phyloP scores from a whole-genome alignment of 2,797 vertebrate genomes.

The Myripristis murdjan region DNA sequence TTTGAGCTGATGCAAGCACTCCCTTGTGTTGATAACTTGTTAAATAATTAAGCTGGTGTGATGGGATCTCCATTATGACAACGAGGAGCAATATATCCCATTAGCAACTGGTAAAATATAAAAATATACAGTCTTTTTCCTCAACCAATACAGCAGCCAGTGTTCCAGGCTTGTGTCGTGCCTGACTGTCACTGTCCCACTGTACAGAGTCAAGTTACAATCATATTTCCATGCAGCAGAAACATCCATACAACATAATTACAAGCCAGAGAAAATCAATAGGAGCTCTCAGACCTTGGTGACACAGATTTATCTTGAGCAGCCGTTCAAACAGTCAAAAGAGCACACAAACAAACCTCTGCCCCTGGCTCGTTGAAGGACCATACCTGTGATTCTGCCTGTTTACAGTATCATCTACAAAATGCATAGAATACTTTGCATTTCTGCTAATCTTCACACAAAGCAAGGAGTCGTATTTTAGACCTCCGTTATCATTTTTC shows the following conservation, averaged over 20 bases:
- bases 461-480: too few relatives aligned
- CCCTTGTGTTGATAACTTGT: neutral
- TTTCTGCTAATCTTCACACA: too few relatives aligned
- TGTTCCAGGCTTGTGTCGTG: neutral
- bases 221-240: constrained; percentile 30
- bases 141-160: neutral
- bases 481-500: too few relatives aligned
- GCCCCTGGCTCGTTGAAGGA: too few relatives aligned
- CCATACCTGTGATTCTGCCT: too few relatives aligned
- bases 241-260: constrained; percentile 2
- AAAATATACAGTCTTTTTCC: constrained; percentile 19
- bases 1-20: constrained; percentile 17
- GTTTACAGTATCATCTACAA: too few relatives aligned
- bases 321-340: constrained; percentile 1
- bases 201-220: constrained; percentile 5
- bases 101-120: constrained; percentile 8
- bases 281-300: constrained; percentile 19
- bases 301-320: constrained; percentile 27
- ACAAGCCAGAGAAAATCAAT: constrained; percentile 44
- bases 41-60: neutral
- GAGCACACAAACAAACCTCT: constrained; percentile 3
- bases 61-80: constrained; percentile 18
- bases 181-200: neutral
- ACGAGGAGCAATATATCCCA: neutral
- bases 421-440: too few relatives aligned